Conservation (phyloP, 2,888 invertebrate genomes). For the Epirrita christyi region DNA sequence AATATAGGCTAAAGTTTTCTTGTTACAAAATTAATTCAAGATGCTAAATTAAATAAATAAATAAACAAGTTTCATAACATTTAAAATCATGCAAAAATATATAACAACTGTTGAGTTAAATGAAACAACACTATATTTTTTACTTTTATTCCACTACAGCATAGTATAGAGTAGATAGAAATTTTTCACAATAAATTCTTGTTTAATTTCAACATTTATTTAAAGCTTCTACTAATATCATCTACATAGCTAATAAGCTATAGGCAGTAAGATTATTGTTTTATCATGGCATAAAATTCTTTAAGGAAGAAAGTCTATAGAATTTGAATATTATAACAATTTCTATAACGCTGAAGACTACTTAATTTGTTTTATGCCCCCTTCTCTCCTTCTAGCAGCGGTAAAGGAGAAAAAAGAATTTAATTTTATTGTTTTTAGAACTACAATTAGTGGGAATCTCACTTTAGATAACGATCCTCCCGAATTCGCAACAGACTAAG, state of each 20-base stretch:
- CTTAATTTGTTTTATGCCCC: conserved; percentile 57
- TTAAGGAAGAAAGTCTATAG: conserved; percentile 67
- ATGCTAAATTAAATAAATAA: conserved; percentile 19
- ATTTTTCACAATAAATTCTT: conserved; percentile 68
- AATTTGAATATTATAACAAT: conserved; percentile 72
- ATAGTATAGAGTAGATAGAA: conserved; percentile 68
- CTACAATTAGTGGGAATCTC: conserved; percentile 50
- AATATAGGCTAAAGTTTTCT: too few relatives aligned
- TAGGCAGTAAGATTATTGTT: conserved; percentile 68
- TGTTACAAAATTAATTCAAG: conserved; percentile 7
- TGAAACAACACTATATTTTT: conserved; percentile 67
- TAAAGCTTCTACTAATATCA: conserved; percentile 70
- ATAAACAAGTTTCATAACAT: conserved; percentile 3
- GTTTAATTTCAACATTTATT: conserved; percentile 63
- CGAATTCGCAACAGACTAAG: not conserved
- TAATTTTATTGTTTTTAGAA: conserved; percentile 41
- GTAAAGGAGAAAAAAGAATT: conserved; percentile 67
- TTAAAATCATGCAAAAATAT: conserved; percentile 33
- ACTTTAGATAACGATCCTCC: conserved; percentile 38
- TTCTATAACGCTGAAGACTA: conserved; percentile 40
- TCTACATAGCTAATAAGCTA: conserved; percentile 63
- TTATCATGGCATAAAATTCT: conserved; percentile 78
- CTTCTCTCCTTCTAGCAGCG: conserved; percentile 82
- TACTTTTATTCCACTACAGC: conserved; percentile 78
- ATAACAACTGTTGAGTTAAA: conserved; percentile 40